Percentiles rank a stretch among this genome's conserved stretches.
Conservation (phyloP, 2,113 vertebrate species). For the Chionomys nivalis region DNA sequence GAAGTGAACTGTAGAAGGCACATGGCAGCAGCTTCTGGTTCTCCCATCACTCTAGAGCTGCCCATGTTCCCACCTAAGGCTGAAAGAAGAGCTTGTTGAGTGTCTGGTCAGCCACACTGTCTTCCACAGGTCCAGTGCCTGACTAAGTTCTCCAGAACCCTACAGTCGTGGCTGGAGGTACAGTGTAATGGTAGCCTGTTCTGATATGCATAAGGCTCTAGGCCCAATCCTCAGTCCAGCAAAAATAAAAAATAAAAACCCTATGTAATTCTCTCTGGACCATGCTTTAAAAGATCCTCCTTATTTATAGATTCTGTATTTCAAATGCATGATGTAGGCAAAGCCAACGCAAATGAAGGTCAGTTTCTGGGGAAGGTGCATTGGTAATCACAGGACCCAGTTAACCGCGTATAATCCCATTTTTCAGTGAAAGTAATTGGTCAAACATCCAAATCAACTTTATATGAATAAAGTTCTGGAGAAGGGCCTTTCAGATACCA, state of each 20-base stretch:
- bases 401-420: neutral
- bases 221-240: neutral
- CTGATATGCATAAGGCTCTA: neutral
- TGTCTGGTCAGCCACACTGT: neutral
- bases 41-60: neutral
- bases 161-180: neutral
- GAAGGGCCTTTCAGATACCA: neutral
- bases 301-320: neutral
- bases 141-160: neutral
- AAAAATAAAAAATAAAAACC: neutral
- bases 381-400: neutral
- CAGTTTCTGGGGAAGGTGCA: constrained; percentile 8
- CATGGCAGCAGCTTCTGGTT: neutral
- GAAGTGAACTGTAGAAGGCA: neutral
- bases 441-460: constrained; percentile 36
- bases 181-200: neutral
- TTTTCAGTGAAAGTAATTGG: neutral
- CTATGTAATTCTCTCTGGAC: neutral
- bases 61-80: neutral
- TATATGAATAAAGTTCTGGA: constrained; percentile 9
- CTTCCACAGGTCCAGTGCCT: neutral
- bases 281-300: neutral
- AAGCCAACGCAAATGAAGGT: neutral
- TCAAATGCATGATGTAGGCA: neutral
- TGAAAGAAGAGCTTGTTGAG: neutral